phyloP scores from a whole-genome alignment of 2,888 invertebrate species.

The Cordilura impudica region DNA sequence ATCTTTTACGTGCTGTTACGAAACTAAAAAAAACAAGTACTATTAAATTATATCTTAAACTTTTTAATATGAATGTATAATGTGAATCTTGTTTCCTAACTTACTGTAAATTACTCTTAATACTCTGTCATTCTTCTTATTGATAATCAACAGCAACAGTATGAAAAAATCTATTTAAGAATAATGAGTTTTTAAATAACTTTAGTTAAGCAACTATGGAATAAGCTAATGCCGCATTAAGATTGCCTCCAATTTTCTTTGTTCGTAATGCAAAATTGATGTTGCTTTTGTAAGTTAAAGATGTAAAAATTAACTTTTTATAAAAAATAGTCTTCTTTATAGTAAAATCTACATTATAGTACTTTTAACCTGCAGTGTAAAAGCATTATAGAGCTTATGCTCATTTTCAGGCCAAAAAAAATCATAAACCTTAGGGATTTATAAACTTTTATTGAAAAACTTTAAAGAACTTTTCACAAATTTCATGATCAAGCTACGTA shows the following conservation, averaged over 20 bases:
- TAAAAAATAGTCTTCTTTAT: no score
- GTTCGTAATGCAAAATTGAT: no score
- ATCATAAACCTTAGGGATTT: slow-evolving; percentile 22
- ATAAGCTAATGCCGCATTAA: no score
- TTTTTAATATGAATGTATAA: neutral
- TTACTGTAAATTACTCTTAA: slow-evolving; percentile 19
- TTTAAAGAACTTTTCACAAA: neutral
- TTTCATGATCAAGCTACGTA: neutral
- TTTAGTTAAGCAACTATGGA: slow-evolving; percentile 14
- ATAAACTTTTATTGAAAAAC: neutral
- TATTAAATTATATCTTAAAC: neutral
- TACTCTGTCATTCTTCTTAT: slow-evolving; percentile 10
- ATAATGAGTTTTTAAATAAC: slow-evolving; percentile 45
- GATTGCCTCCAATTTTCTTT: no score
- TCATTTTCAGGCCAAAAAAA: neutral
- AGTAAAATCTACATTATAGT: no score
- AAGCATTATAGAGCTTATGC: slow-evolving; percentile 16
- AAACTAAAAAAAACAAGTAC: neutral
- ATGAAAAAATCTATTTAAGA: neutral
- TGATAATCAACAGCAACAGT: slow-evolving; percentile 1
- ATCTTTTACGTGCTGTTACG: neutral
- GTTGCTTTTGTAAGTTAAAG: no score
- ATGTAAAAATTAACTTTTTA: no score
- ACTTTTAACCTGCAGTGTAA: no score
- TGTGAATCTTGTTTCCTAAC: neutral